Evolutionary conservation across 2,888 invertebrate species (phyloP).

Genomic region (Notodonta ziczac): DNA sequence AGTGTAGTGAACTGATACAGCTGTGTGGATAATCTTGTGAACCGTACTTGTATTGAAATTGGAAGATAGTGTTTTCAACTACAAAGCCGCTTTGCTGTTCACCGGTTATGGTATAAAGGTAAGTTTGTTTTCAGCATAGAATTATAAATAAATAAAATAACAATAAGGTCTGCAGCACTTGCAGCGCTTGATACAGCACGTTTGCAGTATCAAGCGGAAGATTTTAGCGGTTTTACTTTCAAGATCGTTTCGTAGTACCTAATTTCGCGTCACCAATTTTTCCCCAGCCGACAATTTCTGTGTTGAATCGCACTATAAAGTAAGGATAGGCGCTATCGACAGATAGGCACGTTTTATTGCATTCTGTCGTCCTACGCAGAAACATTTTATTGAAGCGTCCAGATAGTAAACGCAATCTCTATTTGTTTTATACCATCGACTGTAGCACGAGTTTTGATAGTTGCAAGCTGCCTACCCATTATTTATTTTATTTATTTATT

Average conservation of each 20-base stretch:
- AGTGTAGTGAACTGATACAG: constrained; percentile 41
- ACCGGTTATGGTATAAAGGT: constrained; percentile 75
- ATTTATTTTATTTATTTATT: too few relatives aligned
- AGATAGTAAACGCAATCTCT: constrained; percentile 1
- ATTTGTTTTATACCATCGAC: constrained; percentile 27
- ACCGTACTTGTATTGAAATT: constrained; percentile 40
- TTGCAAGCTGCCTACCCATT: too few relatives aligned
- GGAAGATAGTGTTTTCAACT: constrained; percentile 49
- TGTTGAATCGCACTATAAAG: not conserved
- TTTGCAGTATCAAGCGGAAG: too few relatives aligned
- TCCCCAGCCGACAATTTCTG: not conserved
- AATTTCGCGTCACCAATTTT: not conserved
- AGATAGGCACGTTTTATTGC: constrained; percentile 3
- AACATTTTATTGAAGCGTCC: not conserved
- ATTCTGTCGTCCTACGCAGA: not conserved
- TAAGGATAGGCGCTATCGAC: not conserved
- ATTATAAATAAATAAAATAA: too few relatives aligned
- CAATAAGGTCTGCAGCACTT: too few relatives aligned
- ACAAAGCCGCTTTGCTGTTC: constrained; percentile 50
- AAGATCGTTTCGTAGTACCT: not conserved
- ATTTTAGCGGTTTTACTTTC: not conserved
- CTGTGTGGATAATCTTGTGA: constrained; percentile 42
- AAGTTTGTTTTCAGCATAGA: constrained; percentile 34
- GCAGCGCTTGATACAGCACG: too few relatives aligned
- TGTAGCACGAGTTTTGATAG: not conserved